Percentiles rank a stretch among this genome's conserved stretches.
Evolutionary conservation across 2,888 invertebrate species (phyloP).

Genomic region (Chymomyza fuscimana): DNA sequence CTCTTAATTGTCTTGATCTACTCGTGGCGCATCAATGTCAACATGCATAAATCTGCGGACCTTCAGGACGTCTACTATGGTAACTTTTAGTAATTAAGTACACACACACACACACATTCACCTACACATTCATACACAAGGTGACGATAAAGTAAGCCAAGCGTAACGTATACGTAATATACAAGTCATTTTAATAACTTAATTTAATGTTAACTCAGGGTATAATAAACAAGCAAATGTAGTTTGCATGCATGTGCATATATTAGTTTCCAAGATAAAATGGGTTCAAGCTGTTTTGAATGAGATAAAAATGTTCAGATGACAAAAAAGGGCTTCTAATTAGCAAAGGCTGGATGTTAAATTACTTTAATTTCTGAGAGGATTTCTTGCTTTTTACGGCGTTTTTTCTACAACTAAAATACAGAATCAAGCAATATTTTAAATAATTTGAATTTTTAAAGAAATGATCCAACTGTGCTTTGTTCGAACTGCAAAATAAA

Average conservation of each 20-base stretch:
- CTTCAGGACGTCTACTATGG: slow-evolving; percentile 89
- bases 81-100: slow-evolving; percentile 79
- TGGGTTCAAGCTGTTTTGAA: neutral
- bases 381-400: no score
- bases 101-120: slow-evolving; percentile 2
- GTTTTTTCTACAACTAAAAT: no score
- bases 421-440: no score
- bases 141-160: slow-evolving; percentile 28
- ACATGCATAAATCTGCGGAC: slow-evolving; percentile 85
- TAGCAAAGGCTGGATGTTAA: neutral
- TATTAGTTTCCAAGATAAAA: neutral
- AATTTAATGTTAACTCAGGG: slow-evolving; percentile 49
- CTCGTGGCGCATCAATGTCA: slow-evolving; percentile 88
- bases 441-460: no score
- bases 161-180: slow-evolving; percentile 44
- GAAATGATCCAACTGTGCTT: no score
- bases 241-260: neutral
- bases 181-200: slow-evolving; percentile 52
- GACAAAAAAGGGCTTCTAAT: neutral
- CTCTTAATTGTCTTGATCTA: slow-evolving; percentile 87
- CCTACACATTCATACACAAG: slow-evolving; percentile 19
- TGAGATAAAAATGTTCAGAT: neutral
- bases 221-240: slow-evolving; percentile 24
- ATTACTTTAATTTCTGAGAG: neutral
- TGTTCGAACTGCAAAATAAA: no score